Conservation (phyloP, 2,888 invertebrate genomes). For the Acrobasis consociella region DNA sequence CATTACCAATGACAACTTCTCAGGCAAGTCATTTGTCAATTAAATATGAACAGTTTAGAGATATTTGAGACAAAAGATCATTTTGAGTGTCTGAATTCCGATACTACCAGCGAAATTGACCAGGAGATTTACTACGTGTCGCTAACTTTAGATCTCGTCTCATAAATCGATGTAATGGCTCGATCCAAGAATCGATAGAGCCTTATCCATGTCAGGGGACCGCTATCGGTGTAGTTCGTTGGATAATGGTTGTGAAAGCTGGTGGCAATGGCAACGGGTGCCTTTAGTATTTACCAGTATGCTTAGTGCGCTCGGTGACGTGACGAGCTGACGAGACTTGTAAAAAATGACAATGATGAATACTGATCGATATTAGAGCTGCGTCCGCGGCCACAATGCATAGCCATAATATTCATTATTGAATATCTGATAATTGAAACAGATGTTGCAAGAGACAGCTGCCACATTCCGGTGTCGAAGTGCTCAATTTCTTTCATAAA, state of each 20-base stretch:
- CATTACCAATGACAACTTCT: too few relatives aligned
- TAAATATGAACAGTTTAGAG: constrained; percentile 46
- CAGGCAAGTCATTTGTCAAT: constrained; percentile 36
- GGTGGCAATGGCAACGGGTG: constrained; percentile 39
- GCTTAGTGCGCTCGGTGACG: constrained; percentile 29
- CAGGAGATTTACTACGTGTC: constrained; percentile 61
- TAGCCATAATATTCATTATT: constrained; percentile 37
- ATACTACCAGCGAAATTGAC: constrained; percentile 52
- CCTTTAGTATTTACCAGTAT: constrained; percentile 34
- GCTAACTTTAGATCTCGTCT: constrained; percentile 57
- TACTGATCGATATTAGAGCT: constrained; percentile 45
- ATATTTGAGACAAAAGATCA: constrained; percentile 43
- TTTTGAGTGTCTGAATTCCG: constrained; percentile 44
- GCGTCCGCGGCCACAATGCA: constrained; percentile 33
- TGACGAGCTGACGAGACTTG: constrained; percentile 22
- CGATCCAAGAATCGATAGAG: constrained; percentile 58
- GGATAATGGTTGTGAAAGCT: constrained; percentile 65
- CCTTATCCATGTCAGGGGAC: constrained; percentile 51
- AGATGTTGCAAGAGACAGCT: constrained; percentile 34
- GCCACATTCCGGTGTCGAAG: constrained; percentile 19
- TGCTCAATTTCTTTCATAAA: background rate
- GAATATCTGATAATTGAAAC: constrained; percentile 39
- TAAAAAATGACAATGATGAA: constrained; percentile 56
- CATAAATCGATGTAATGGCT: constrained; percentile 67
- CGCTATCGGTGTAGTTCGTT: constrained; percentile 47